A percentile compares a stretch with the other conserved stretches of the same genome.
Evolutionary conservation across 2,888 invertebrate species (phyloP).

Genomic region (Ormyrus nitidulus): DNA sequence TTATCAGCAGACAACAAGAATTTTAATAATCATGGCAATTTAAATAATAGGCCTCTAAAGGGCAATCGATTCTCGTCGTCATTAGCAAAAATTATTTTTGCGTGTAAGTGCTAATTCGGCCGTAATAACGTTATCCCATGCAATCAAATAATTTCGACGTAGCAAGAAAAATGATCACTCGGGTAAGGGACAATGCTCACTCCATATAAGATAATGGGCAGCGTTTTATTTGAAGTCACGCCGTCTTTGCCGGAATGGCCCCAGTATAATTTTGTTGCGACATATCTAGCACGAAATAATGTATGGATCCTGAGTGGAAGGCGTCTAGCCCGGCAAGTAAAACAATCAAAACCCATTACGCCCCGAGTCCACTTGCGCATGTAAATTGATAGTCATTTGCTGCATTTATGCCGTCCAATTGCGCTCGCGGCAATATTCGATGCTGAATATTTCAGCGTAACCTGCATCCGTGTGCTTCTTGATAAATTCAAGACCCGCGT

Average conservation of each 20-base stretch:
- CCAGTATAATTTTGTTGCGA: conserved; percentile 37
- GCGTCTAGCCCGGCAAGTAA: conserved; percentile 14
- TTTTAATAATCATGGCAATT: too few relatives aligned
- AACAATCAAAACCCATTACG: conserved; percentile 53
- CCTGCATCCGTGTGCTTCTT: background rate
- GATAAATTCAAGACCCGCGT: conserved; percentile 10
- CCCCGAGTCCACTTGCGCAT: conserved; percentile 38
- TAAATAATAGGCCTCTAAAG: too few relatives aligned
- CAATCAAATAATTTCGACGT: background rate
- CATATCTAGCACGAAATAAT: conserved; percentile 32
- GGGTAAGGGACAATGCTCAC: conserved; percentile 11
- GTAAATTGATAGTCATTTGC: conserved; percentile 51
- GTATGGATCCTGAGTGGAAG: background rate
- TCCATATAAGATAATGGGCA: conserved; percentile 25
- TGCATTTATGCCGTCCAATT: conserved; percentile 38
- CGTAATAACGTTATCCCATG: background rate
- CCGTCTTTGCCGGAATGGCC: conserved; percentile 25
- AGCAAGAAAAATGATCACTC: background rate
- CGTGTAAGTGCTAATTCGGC: too few relatives aligned
- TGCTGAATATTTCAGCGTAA: conserved; percentile 39
- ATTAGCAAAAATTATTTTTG: too few relatives aligned
- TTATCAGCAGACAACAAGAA: too few relatives aligned
- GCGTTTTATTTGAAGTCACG: conserved; percentile 44
- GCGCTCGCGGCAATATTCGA: conserved; percentile 5
- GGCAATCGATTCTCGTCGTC: too few relatives aligned